Percentiles rank a stretch among this genome's conserved stretches.
Evolutionary conservation across 1,140 invertebrate genomes (phyloP).

Genomic region (Adelges cooleyi): DNA sequence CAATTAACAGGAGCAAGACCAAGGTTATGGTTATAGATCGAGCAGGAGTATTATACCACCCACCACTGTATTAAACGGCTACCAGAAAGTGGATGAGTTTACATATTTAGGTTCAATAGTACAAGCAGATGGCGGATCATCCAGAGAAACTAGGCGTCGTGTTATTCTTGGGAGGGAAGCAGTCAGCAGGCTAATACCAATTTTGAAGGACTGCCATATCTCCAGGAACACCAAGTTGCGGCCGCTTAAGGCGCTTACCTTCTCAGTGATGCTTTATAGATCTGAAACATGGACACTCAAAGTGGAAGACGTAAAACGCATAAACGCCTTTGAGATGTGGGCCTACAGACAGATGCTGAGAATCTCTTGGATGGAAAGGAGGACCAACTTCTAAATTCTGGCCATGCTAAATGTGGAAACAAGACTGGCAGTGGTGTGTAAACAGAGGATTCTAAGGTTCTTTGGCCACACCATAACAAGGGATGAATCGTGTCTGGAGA

Average conservation of each 20-base stretch:
- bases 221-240: neutral
- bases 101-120: constrained; percentile 1
- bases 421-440: no score
- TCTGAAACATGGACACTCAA: no score
- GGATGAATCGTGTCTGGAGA: no score
- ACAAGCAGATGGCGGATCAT: neutral
- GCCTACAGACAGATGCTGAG: no score
- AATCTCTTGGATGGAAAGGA: no score
- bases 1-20: neutral
- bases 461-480: no score
- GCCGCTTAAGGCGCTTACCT: neutral
- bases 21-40: neutral
- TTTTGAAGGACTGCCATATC: constrained; percentile 1
- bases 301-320: neutral
- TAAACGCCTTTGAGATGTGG: no score
- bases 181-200: neutral
- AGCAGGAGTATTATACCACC: neutral
- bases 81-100: constrained; percentile 9
- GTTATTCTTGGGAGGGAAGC: neutral
- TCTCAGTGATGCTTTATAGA: no score
- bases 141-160: neutral
- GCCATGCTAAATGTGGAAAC: no score
- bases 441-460: no score
- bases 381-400: no score
- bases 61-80: neutral